Evolutionary conservation across 2,797 vertebrate genomes (phyloP).

Genomic region (Eulemur rubriventer): DNA sequence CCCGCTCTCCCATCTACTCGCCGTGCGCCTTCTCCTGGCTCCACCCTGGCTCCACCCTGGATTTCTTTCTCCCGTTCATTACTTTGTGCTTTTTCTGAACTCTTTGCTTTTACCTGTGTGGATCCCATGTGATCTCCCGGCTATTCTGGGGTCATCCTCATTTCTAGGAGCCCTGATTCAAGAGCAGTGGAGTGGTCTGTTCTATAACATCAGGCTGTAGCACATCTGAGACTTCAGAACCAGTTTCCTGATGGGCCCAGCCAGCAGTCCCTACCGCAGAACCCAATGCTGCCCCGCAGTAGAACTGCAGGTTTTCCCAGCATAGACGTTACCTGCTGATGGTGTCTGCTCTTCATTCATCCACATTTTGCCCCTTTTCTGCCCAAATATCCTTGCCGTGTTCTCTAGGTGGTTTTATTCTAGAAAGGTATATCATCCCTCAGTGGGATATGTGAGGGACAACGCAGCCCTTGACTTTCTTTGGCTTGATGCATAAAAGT

Average conservation of each 20-base stretch:
- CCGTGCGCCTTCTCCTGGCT: not conserved
- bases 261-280: not conserved
- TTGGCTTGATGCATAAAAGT: not conserved
- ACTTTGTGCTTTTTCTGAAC: not conserved
- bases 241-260: not conserved
- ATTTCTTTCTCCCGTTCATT: not conserved
- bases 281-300: not conserved
- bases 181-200: not conserved
- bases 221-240: not conserved
- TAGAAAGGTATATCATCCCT: not conserved
- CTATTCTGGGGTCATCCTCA: not conserved
- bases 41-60: not conserved
- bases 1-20: not conserved
- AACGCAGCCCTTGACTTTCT: not conserved
- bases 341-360: not conserved
- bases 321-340: rapidly evolving
- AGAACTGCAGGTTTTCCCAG: not conserved
- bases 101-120: not conserved
- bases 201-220: not conserved
- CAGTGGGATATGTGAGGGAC: no score
- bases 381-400: not conserved
- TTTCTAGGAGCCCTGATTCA: no score
- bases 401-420: not conserved
- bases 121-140: not conserved
- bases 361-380: not conserved